Conservation (phyloP, 1,140 invertebrate genomes). For the Telenomus remus region DNA sequence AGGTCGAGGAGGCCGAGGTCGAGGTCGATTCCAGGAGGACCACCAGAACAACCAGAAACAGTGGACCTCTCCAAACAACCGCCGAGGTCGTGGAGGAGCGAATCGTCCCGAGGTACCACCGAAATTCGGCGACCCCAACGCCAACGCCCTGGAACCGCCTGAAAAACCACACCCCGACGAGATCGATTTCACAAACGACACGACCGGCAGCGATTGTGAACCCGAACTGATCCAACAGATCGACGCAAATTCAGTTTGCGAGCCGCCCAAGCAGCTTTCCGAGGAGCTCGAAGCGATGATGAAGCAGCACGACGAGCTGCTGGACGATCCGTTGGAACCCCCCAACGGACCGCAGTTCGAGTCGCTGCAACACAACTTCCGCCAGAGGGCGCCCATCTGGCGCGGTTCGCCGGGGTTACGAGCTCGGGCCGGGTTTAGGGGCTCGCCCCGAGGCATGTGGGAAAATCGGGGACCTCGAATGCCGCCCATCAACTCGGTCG, state of each 20-base stretch:
- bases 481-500: conserved; percentile 19
- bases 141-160: too few relatives aligned
- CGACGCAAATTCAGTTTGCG: neutral
- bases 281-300: conserved; percentile 65
- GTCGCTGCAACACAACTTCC: conserved; percentile 40
- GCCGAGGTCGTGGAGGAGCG: conserved; percentile 56
- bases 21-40: conserved; percentile 61
- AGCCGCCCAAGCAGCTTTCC: conserved; percentile 53
- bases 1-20: conserved; percentile 62
- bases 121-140: too few relatives aligned
- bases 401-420: conserved; percentile 16
- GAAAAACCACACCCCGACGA: too few relatives aligned
- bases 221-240: neutral
- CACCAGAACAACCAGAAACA: conserved; percentile 60
- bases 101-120: conserved; percentile 8
- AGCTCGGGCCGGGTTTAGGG: conserved; percentile 60
- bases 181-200: neutral
- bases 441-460: conserved; percentile 68
- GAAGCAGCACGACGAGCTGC: conserved; percentile 25
- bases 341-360: conserved; percentile 62
- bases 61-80: conserved; percentile 57
- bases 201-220: neutral
- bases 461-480: conserved; percentile 65
- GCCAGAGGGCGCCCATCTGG: conserved; percentile 45
- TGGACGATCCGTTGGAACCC: conserved; percentile 19